These are phyloP conservation scores for Micrastur ruficollis DNA, from an alignment of 2,797 vertebrate species.

Conservation along the genomic window DNA sequence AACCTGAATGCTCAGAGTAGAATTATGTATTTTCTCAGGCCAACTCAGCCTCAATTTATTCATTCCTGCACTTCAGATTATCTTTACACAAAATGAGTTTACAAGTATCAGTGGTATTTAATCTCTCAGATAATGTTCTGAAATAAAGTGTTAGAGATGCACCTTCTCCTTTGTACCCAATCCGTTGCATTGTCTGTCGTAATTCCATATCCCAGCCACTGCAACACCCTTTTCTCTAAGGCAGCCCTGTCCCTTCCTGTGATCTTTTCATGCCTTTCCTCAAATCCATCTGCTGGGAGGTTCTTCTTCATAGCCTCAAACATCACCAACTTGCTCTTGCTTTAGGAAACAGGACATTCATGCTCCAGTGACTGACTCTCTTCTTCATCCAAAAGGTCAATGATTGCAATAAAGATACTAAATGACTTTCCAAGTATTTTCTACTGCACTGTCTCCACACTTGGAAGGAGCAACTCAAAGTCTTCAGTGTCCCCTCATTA, in stretches of 20 bases:
- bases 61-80: background rate
- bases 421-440: background rate
- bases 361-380: background rate
- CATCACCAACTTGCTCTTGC: background rate
- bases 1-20: background rate
- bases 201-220: background rate
- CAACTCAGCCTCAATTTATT: background rate
- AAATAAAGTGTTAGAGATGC: background rate
- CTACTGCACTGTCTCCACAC: background rate
- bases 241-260: background rate
- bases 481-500: background rate
- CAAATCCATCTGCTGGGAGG: fast-evolving
- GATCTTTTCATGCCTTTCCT: background rate
- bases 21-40: background rate
- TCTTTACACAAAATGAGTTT: background rate
- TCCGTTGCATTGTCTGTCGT: background rate
- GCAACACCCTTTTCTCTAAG: background rate
- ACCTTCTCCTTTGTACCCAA: fast-evolving
- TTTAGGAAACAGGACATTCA: background rate
- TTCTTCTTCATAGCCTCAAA: background rate
- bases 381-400: background rate
- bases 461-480: background rate
- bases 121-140: background rate
- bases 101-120: background rate
- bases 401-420: background rate